phyloP scores from a whole-genome alignment of 2,797 vertebrate genomes.

The Yasuhikotakia modesta region DNA sequence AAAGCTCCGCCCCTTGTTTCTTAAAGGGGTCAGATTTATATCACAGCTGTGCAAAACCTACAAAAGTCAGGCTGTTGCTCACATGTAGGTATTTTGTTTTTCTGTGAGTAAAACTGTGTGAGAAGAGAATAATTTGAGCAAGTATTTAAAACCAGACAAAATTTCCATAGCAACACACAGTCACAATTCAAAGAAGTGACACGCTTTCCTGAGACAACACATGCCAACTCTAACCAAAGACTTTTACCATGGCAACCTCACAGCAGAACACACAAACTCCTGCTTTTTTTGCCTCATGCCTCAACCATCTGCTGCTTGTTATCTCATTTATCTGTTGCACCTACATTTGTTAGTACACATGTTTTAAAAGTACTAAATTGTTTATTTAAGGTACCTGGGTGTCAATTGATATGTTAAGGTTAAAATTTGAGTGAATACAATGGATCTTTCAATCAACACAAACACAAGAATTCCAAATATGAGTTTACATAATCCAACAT shows the following conservation, averaged over 20 bases:
- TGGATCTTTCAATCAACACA: slow-evolving; percentile 20
- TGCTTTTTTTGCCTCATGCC: slow-evolving; percentile 1
- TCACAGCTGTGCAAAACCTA: neutral
- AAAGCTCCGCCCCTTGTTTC: slow-evolving; percentile 20
- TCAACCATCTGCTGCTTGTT: slow-evolving; percentile 18
- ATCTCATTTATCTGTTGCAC: neutral
- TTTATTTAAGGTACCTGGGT: neutral
- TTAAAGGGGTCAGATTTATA: slow-evolving; percentile 3
- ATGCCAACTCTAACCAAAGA: slow-evolving; percentile 3
- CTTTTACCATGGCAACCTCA: slow-evolving; percentile 33
- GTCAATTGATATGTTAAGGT: neutral
- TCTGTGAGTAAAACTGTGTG: neutral
- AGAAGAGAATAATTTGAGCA: neutral
- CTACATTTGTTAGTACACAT: slow-evolving; percentile 9
- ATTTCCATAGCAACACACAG: slow-evolving; percentile 26
- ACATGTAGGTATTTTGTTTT: neutral
- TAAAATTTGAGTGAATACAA: neutral
- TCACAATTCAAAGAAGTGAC: slow-evolving; percentile 12
- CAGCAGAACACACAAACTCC: slow-evolving; percentile 3
- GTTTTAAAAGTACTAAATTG: neutral
- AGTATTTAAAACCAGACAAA: neutral
- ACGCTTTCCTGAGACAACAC: neutral
- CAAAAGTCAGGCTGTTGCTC: neutral
- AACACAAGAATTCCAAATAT: slow-evolving; percentile 4
- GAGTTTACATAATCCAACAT: neutral